A percentile compares a stretch with the other conserved stretches of the same genome.
phyloP scores from a whole-genome alignment of 2,888 invertebrate genomes.

The Craniophora ligustri region DNA sequence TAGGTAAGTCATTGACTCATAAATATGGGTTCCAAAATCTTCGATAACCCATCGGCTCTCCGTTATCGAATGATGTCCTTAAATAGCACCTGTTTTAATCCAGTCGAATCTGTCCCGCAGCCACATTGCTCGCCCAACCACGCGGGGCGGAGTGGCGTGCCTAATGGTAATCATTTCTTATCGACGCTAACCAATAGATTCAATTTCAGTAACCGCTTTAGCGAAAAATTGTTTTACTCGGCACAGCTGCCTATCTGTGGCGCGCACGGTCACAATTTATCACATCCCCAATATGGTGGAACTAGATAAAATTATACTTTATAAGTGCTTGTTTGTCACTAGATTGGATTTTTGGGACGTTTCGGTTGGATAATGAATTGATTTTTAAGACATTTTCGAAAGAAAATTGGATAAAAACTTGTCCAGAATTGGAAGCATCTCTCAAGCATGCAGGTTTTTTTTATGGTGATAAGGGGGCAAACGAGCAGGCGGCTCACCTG shows the following conservation, averaged over 20 bases:
- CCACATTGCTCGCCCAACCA: constrained; percentile 38
- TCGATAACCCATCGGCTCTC: constrained; percentile 9
- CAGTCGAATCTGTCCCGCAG: constrained; percentile 35
- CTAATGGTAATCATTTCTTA: constrained; percentile 72
- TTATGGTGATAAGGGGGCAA: no score
- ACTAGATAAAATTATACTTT: constrained; percentile 59
- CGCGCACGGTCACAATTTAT: constrained; percentile 56
- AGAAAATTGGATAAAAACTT: no score
- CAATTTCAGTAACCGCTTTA: constrained; percentile 85
- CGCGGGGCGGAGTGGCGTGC: constrained; percentile 51
- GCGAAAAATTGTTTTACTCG: constrained; percentile 85
- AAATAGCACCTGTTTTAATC: constrained; percentile 50
- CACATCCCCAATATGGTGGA: constrained; percentile 48
- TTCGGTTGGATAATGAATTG: background rate
- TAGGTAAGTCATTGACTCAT: no score
- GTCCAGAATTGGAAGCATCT: no score
- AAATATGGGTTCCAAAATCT: constrained; percentile 19
- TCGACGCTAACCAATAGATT: constrained; percentile 72
- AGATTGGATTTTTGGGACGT: constrained; percentile 30
- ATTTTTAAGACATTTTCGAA: background rate
- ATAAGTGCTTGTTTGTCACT: constrained; percentile 48
- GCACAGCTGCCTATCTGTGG: constrained; percentile 77
- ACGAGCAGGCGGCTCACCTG: no score
- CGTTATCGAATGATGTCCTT: constrained; percentile 26
- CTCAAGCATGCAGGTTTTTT: no score